Evolutionary conservation across 1,140 invertebrate species (phyloP), one percentile per base, ranked within the genome.

Genomic region (Teleogryllus occipitalis): DNA sequence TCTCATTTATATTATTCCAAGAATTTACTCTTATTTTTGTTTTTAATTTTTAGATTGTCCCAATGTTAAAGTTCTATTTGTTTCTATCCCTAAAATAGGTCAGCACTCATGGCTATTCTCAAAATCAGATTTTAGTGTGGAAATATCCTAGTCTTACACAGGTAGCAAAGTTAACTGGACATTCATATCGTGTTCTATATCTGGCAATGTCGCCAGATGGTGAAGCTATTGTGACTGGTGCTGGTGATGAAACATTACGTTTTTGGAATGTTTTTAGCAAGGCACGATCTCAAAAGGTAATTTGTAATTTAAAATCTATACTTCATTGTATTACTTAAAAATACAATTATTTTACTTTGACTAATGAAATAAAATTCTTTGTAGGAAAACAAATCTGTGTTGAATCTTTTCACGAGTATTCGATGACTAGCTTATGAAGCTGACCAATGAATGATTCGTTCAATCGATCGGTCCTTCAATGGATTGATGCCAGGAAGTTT

Each of bases 201-300:
- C 86, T 99, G 82, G 98, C 98, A 0, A 93, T 99, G 89, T 99
- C 97, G 49, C 98, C 98, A 0, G 98, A 99, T 87, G 98, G 98
- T 22, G 98, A 99, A 86, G 97, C 98, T 0, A 99, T 99, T 81
- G 98, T 99, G 0, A 99, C 98, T 0, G 98, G 98, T 12, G 98
- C 98, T 21, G 98, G 98, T 0, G 98, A 99, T 87, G 98, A 99
- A 87, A 99, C 98, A 1, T 88, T 99, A 8, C 88, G 98, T 18
- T 99, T 99, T 87, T 99, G 98, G 98, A 99, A 99, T 89, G 97
- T 99, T 0, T 99, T 99, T 86, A 97, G 95, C 82, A 99, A 99
- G 89, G 96, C 96, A 18, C 90, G 96, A 75, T 97, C 96, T 80
- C 95, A 97, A 85, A 95, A 88, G 82, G 85, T 83, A 82, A 81